Base-by-base conservation (phyloP, 2,797 vertebrate species). In the Hemitrygon akajei region DNA sequence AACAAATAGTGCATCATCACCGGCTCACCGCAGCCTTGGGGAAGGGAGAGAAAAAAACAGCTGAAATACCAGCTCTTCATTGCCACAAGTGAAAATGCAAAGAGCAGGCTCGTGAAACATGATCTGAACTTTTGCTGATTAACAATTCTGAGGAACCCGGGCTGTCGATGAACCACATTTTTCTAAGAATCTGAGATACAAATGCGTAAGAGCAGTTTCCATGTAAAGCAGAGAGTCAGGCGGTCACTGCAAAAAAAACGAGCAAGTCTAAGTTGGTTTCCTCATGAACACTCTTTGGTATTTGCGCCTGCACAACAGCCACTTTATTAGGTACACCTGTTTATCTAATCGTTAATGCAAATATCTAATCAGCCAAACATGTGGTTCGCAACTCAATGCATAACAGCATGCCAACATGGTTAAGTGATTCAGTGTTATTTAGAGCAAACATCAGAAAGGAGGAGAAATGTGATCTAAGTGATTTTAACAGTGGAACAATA, bases 71-170 rank as follows among this genome's bases (percentile, higher is more conserved):
- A 9, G 18, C 86, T 30, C 56, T 12, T 27, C 12, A 10, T 11
- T 11, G 7, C 0, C 18, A 3, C 86, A 69, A 69, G 30, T 89
- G 7, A 7, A 89, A 86, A 87, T n/a, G 84, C 9, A 89, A 69
- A 22, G n/a, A 20, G 20, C 9, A 34, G 18, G 63, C 86, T 89
- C 34, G 10, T 89, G 86, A 89, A 69, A 89, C 27, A 27, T 4
- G 86, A 89, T 37, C n/a, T 66, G 7, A 69, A n/a, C n/a, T 37
- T 69, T 89, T 89, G 86, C 86, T 89, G 86, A 89, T 69, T 34
- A 18, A 34, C 27, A 89, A 37, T 89, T 89, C 86, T 69, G 86
- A 22, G 86, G 63, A 89, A 89, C 7, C 86, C n/a, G 7, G 37
- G 2, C n/a, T 69, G 86, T 22, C n/a, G n/a, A 69, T 11, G 86